Base-by-base conservation (phyloP, 2,888 invertebrate genomes). In the Brachypalpus laphriformis region DNA sequence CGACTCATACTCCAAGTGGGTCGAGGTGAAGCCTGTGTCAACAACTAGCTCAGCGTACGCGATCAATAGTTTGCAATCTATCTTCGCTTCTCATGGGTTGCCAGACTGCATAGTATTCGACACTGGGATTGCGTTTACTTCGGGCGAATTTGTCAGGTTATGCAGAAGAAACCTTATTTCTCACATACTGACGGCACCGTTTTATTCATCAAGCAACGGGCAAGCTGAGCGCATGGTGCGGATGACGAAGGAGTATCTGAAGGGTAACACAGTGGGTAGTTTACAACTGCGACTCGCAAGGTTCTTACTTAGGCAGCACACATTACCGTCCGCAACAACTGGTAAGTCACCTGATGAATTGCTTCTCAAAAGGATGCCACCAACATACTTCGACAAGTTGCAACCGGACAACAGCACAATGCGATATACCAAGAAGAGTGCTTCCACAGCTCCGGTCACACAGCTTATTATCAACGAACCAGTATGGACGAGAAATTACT, bases 401-500 rank as follows among this genome's bases (percentile, higher is more conserved):
- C 16, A 18, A 34, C 34, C 34, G 34, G 16, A 9, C 8, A 20
- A 37, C 14, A 49, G 42, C n/a, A n/a, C n/a, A n/a, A 42, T 9
- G 34, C 3, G 51, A 40, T n/a, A n/a, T n/a, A n/a, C n/a, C n/a
- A n/a, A n/a, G n/a, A n/a, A n/a, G n/a, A n/a, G n/a, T n/a, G n/a
- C n/a, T n/a, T n/a, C n/a, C n/a, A n/a, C n/a, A 40, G 40, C 40
- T 18, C 4, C 42, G 9, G 25, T 9, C n/a, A 11, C 18, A 57
- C 34, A 34, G n/a, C 63, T 63, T 31, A 11, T 4, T 16, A n/a
- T 25, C 9, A 25, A 25, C 7, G 22, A 42, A 4, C 56, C 40
- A 40, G 42, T 54, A 7, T 31, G 25, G 54, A 28, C 16, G 18
- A 70, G 56, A 8, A 70, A 56, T 16, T 56, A 56, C 6, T 56